Evolutionary conservation across 2,113 vertebrate genomes (phyloP), one percentile per base, ranked within the genome.

Genomic region (Cavia aperea): DNA sequence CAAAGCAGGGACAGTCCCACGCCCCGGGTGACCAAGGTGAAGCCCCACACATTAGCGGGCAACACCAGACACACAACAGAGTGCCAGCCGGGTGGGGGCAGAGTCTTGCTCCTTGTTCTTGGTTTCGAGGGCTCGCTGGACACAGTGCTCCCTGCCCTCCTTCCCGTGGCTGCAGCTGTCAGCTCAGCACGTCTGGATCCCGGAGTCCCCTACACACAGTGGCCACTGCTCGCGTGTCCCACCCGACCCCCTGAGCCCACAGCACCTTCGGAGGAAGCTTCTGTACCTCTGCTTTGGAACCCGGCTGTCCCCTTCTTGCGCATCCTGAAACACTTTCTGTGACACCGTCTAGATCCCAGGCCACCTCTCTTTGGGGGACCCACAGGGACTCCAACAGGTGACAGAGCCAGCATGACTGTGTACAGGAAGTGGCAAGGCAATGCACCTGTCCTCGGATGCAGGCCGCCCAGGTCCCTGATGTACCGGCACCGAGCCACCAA

Each of bases 121-220:
- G 26, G 29, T 0, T 1, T 4, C 0, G 4, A 4, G 1, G 51
- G 19, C 39, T 2, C 9, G 3, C 24, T 0, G 1, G 19, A 75
- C 36, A 4, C 1, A 1, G 0, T 1, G 18, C 2, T 33, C 16
- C 16, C 4, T 0, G 33, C 14, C 5, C 77, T 77, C 81, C 81
- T 56, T 62, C 65, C 75, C 33, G 7, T 7, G 15, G 18, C 2
- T 0, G 26, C 4, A 12, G 62, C 70, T 1, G 4, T 19, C 39
- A 7, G 72, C 7, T 8, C 4, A 23, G 65, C 0, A 19, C 11
- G 19, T n/a, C 63, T 9, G 43, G 36, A 0, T 63, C 26, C 0
- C 9, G 2, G 36, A 31, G 24, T 4, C 24, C 66, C 7, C 0
- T 7, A 62, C 0, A 19, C 2, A 12, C 0, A 8, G 68, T 7